Percentiles rank a stretch among this genome's conserved stretches.
Evolutionary conservation across 2,888 invertebrate genomes (phyloP).

Genomic region (Watsonalla binaria): DNA sequence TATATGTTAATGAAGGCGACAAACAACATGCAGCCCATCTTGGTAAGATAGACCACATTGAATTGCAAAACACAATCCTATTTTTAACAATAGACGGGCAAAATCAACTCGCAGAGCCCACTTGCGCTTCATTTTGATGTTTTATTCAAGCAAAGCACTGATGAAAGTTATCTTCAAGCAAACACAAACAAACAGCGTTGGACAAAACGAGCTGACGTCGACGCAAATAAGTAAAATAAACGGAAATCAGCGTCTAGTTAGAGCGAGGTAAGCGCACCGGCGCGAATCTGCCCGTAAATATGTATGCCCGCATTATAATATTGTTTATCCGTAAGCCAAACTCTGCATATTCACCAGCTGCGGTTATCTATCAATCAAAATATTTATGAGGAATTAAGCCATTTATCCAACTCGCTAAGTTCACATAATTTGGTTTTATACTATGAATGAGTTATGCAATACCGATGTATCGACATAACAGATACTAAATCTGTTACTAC

Average conservation of each 20-base stretch:
- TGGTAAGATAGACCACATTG: too few species aligned
- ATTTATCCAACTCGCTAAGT: not conserved
- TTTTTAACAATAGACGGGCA: slow-evolving; percentile 4
- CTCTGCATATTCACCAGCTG: not conserved
- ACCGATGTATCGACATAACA: too few species aligned
- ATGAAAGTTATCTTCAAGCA: not conserved
- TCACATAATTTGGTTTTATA: not conserved
- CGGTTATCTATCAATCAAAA: not conserved
- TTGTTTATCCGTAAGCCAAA: not conserved
- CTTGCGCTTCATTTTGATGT: not conserved
- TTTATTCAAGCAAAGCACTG: not conserved
- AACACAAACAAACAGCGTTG: slow-evolving; percentile 6
- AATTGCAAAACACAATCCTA: too few species aligned
- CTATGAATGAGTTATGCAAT: not conserved
- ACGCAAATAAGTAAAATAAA: slow-evolving; percentile 20
- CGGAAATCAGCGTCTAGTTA: slow-evolving; percentile 11
- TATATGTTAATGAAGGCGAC: too few species aligned
- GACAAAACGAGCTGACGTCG: slow-evolving; percentile 19
- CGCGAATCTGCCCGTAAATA: slow-evolving; percentile 18
- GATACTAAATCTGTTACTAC: too few species aligned
- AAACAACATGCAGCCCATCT: too few species aligned
- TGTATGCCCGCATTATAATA: slow-evolving; percentile 1
- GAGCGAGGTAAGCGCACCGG: slow-evolving; percentile 9
- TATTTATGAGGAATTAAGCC: not conserved
- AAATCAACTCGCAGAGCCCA: slow-evolving; percentile 2